These are phyloP conservation scores for Bombus fervidus DNA, from an alignment of 1,140 invertebrate species.

Conservation along the genomic window DNA sequence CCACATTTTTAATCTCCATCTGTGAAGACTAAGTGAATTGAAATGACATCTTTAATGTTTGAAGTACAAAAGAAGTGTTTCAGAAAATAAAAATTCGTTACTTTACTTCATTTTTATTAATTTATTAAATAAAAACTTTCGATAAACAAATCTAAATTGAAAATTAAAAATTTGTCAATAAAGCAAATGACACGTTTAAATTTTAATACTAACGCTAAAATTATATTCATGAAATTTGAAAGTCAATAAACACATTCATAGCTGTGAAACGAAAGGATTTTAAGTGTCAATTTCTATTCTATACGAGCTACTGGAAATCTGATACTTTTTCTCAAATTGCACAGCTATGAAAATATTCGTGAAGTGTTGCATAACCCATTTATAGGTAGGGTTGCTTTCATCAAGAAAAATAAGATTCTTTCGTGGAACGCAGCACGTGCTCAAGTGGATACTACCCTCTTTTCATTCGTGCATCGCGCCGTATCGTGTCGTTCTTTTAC, in stretches of 20 bases:
- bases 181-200: too few species aligned
- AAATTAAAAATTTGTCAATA: too few species aligned
- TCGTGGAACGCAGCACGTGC: constrained; percentile 53
- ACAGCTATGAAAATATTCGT: constrained; percentile 64
- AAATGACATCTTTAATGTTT: too few species aligned
- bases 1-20: too few species aligned
- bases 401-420: constrained; percentile 49
- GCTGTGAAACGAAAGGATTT: not conserved
- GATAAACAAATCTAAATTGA: too few species aligned
- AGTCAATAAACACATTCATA: not conserved
- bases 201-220: not conserved
- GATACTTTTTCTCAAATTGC: constrained; percentile 61
- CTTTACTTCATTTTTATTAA: too few species aligned
- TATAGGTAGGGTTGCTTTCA: constrained; percentile 38
- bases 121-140: too few species aligned
- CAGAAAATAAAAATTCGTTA: too few species aligned
- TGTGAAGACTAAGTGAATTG: too few species aligned
- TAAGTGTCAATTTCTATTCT: not conserved
- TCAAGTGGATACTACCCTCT: constrained; percentile 37
- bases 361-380: constrained; percentile 58
- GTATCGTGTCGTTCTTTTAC: not conserved
- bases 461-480: not conserved
- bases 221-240: not conserved
- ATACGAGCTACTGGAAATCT: constrained; percentile 38
- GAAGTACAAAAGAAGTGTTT: too few species aligned